Evolutionary conservation across 1,140 invertebrate genomes (phyloP), one percentile per base, ranked within the genome.

Genomic region (Brachionus manjavacas): DNA sequence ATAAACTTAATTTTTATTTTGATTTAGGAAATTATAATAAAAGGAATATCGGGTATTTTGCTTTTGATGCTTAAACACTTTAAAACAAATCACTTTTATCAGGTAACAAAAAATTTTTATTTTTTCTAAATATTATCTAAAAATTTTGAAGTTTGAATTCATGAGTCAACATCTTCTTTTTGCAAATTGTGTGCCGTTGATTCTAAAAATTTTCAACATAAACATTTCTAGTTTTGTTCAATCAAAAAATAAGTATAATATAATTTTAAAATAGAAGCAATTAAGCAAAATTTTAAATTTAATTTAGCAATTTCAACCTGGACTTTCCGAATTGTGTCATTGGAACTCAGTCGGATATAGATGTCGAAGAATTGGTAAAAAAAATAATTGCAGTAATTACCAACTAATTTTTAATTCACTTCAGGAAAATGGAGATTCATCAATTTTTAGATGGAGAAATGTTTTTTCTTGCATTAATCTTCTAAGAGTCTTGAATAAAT

Each of bases 131-230:
- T 9, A 25, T 23, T 76, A 41, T 23, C 4, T 31, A 23, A 55
- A 31, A 31, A n/a, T 16, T n/a, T 49, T 25, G 2, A 76, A 99
- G 90, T 99, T 99, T 91, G 98, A 99, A 90, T 99, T 97, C 88
- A 96, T 99, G 93, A 96, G 95, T 2, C 97, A 99, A 89, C 97
- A 99, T 91, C 91, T 99, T 76, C 96, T 99, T 12, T 98, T 99
- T 92, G 97, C 97, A 83, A 99, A 99, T 89, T 99, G 97, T 88
- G 98, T 99, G 88, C 97, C 98, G 6, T 90, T 99, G 23, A 95
- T 99, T 25, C 91, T 99, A 12, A 99, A 99, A 88, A 99, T 99
- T 91, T 96, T 99, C 87, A 99, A 99, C 91, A 97, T 99, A 89
- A 98, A 98, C 87, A 98, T 99, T 46, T 92, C 95, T 86, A 93